Evolutionary conservation across 2,113 vertebrate species (phyloP), one percentile per base, ranked within the genome.

Genomic region (Nycticebus coucang): DNA sequence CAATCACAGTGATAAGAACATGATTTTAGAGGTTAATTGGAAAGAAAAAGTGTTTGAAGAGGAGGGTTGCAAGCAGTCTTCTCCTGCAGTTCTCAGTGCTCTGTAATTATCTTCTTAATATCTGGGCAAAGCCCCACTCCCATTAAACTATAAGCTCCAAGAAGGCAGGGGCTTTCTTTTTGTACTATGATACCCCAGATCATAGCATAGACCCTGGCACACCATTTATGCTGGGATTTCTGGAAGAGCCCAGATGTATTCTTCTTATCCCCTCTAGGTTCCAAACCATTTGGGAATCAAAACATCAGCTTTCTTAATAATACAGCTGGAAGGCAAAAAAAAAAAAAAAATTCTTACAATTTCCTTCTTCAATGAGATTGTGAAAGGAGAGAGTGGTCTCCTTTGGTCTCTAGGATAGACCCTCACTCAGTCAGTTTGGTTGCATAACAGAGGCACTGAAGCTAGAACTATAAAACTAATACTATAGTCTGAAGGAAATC

Each of bases 11-110:
- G 24, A 88, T 71, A 62, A 84, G 87, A 90, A 55, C 28, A 30
- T 84, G 79, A 80, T 35, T 74, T 94, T 10, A 78, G 69, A 89
- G 68, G 37, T 77, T 33, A 55, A 80, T 62, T 71, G 53, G 18
- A 83, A 90, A 84, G 26, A 71, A 90, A 93, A 79, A 77, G 22
- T n/a, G n/a, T 59, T 50, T 24, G 41, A 53, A 55, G 13, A 78
- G 41, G n/a, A 60, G 17, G 19, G 19, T 9, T 12, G 62, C 55
- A 59, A 64, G 77, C 45, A 59, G 50, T 87, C 35, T 64, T 72
- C 89, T n/a, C 33, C 6, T 1, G 6, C 5, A 74, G 71, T 6
- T 91, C 37, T n/a, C 21, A 26, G 45, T 15, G n/a, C 5, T n/a
- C 19, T 12, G 41, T 15, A 26, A 68, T 83, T 69, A n/a, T 62